phyloP scores from a whole-genome alignment of 2,113 vertebrate genomes.

The Sula dactylatra region DNA sequence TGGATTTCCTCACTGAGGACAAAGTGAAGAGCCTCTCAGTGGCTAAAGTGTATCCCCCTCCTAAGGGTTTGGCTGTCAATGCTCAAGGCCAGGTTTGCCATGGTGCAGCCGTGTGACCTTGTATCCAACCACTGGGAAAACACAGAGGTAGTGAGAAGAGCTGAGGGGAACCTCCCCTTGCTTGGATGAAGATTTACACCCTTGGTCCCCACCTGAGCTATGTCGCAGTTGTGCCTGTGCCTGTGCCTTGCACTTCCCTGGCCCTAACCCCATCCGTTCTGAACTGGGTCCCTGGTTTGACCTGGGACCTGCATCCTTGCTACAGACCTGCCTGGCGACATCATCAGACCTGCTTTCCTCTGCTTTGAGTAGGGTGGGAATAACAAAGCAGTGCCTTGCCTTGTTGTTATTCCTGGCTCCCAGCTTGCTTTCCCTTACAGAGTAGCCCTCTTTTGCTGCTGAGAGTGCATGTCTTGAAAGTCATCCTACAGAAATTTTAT shows the following conservation, averaged over 20 bases:
- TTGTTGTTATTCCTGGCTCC: background rate
- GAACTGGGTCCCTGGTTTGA: background rate
- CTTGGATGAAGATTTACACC: background rate
- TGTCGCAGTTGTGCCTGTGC: fast-evolving
- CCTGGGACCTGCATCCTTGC: background rate
- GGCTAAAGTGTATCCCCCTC: fast-evolving
- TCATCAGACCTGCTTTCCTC: background rate
- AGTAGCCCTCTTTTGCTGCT: background rate
- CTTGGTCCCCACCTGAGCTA: background rate
- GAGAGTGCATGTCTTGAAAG: background rate
- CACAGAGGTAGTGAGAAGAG: background rate
- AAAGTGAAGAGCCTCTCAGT: background rate
- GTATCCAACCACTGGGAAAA: background rate
- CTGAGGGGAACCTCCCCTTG: background rate
- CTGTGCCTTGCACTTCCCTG: background rate
- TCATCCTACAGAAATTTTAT: background rate
- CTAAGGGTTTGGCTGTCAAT: background rate
- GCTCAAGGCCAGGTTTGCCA: background rate
- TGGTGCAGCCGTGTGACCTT: background rate
- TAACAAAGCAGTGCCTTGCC: background rate
- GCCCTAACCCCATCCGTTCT: background rate
- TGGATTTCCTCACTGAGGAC: background rate
- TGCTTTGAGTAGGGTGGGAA: background rate
- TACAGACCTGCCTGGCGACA: background rate
- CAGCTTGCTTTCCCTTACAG: background rate